Conservation (phyloP, 2,113 vertebrate species). For the Shinisaurus crocodilurus region DNA sequence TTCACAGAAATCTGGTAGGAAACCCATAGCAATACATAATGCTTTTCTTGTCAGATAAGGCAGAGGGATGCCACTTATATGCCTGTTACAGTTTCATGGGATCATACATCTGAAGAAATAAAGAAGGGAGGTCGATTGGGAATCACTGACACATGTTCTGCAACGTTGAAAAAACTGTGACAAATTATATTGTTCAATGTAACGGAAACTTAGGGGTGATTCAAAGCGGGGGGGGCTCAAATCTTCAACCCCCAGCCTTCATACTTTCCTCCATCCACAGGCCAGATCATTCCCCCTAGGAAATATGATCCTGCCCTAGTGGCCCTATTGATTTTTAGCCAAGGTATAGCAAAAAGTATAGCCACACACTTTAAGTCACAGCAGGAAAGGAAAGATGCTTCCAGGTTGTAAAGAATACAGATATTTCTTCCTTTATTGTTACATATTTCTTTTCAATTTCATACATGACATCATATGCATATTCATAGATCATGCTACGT, state of each 20-base stretch:
- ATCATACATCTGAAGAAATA: background rate
- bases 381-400: background rate
- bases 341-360: background rate
- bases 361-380: background rate
- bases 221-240: background rate
- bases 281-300: background rate
- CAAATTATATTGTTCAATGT: background rate
- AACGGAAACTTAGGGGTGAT: background rate
- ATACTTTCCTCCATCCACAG: background rate
- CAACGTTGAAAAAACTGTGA: background rate
- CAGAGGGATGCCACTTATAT: background rate
- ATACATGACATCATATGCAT: background rate
- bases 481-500: background rate
- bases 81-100: background rate
- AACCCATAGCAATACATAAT: background rate
- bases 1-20: no score
- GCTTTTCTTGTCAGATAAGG: background rate
- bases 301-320: background rate
- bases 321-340: background rate
- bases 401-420: background rate
- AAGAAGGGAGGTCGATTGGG: background rate
- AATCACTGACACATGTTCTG: background rate
- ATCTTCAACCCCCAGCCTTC: no score
- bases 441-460: background rate
- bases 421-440: background rate